Conservation (phyloP, 1,140 invertebrate genomes). For the Sycophaga agraensis region DNA sequence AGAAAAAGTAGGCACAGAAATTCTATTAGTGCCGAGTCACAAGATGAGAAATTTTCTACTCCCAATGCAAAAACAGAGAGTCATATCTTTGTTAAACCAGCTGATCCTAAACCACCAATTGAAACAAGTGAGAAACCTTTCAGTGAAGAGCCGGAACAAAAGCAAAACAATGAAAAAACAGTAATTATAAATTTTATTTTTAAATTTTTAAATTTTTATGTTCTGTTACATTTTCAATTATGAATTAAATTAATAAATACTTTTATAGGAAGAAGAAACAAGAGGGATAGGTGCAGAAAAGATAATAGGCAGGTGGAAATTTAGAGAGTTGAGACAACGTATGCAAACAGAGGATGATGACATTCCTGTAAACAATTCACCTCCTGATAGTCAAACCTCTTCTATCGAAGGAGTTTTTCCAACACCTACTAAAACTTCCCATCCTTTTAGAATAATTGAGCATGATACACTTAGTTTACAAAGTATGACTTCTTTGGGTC, state of each 20-base stretch:
- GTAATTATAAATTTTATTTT: constrained; percentile 32
- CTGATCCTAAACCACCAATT: constrained; percentile 40
- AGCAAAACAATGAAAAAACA: constrained; percentile 41
- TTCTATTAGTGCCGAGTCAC: constrained; percentile 33
- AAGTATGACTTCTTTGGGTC: constrained; percentile 80
- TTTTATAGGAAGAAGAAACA: constrained; percentile 52
- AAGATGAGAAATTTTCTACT: constrained; percentile 36
- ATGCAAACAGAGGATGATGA: constrained; percentile 85
- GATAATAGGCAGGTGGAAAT: constrained; percentile 64
- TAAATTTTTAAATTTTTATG: too few relatives aligned
- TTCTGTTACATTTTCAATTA: not conserved
- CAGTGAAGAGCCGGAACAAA: constrained; percentile 35
- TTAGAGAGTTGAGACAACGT: constrained; percentile 78
- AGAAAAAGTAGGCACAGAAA: constrained; percentile 36
- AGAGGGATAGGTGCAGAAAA: constrained; percentile 44
- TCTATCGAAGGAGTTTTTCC: constrained; percentile 62
- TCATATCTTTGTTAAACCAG: constrained; percentile 49
- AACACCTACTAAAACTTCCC: constrained; percentile 62
- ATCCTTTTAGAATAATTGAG: constrained; percentile 81
- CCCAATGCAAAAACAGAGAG: constrained; percentile 41
- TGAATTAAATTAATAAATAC: constrained; percentile 14
- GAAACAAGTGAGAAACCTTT: constrained; percentile 34
- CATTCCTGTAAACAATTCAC: constrained; percentile 63
- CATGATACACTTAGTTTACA: constrained; percentile 83
- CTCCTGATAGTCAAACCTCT: constrained; percentile 78